Conservation (phyloP, 2,797 vertebrate genomes). For the Myioborus miniatus region DNA sequence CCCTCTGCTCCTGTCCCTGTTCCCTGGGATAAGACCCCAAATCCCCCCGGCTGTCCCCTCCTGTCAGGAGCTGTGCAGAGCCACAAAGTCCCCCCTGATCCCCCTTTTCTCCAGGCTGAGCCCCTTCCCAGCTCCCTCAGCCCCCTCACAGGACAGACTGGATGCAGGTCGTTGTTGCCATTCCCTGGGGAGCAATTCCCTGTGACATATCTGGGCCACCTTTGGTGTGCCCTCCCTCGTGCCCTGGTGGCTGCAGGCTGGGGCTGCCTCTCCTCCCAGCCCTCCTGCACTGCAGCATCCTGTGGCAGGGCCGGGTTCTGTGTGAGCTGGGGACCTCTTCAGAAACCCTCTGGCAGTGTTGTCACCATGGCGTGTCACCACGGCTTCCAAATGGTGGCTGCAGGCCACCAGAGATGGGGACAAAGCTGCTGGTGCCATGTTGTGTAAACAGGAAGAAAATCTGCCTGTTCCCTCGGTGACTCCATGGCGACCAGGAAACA, state of each 20-base stretch:
- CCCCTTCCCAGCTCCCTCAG: too few species aligned
- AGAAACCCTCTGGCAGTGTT: neutral
- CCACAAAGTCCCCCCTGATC: too few species aligned
- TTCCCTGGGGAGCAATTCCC: neutral
- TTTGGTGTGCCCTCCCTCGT: neutral
- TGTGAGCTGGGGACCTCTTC: neutral
- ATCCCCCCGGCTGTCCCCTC: too few species aligned
- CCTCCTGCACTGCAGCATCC: neutral
- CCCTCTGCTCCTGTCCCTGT: neutral
- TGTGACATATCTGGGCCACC: neutral
- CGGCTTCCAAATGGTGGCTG: neutral
- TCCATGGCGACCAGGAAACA: slow-evolving; percentile 11
- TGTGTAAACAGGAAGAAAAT: slow-evolving; percentile 45
- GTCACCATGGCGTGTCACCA: neutral
- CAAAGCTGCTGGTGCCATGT: neutral
- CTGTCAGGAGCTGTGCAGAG: too few species aligned
- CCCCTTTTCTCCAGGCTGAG: too few species aligned
- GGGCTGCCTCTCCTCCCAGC: neutral
- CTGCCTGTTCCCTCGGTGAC: slow-evolving; percentile 28
- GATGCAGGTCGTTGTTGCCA: neutral
- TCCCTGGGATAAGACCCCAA: neutral
- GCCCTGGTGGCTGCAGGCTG: neutral
- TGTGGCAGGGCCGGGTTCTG: accelerated
- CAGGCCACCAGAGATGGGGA: neutral
- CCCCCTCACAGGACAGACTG: neutral